Evolutionary conservation across 2,888 invertebrate genomes (phyloP), one percentile per base, ranked within the genome.

Genomic region (Aspidiotus rigidus): DNA sequence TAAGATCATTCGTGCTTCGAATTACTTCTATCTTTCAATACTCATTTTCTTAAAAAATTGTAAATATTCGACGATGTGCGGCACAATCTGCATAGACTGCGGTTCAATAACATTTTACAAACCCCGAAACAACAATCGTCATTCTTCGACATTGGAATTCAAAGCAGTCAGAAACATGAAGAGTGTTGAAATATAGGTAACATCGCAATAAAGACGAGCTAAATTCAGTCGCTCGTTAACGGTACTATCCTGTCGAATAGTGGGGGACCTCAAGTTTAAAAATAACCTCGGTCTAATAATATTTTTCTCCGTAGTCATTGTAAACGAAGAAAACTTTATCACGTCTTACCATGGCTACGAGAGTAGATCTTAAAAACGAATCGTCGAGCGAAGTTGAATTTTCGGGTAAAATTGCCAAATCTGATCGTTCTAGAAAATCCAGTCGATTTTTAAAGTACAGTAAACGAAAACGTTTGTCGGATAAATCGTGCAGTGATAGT

Each of bases 281-380:
- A 66, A 66, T 66, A 66, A 49, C 56, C 57, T 7, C 59, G 39
- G 41, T 66, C 64, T 66, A 66, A 66, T 66, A 66, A 66, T 66
- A 66, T 49, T 49, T 49, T 49, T 49, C 11, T 13, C 10, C 49
- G 11, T n/a, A n/a, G 49, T 49, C n/a, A 49, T 11, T n/a, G 11
- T 11, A n/a, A 49, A n/a, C 49, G 49, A 49, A n/a, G 10, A 57
- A 57, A 57, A 57, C 11, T 15, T 10, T 57, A 17, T 57, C 57
- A 16, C 16, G 57, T 57, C 11, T 13, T 57, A 16, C 16, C 57
- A 57, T 57, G 57, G 57, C 57, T 11, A 57, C 57, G 2, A 16
- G 17, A 57, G 17, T 16, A 16, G 16, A 13, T 57, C 57, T 10
- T 15, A 16, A 57, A 15, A 16, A 57, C 15, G 11, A 15, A 13